These are phyloP conservation scores for Leucophenga varia DNA, from an alignment of 1,140 invertebrate species.

Conservation along the genomic window DNA sequence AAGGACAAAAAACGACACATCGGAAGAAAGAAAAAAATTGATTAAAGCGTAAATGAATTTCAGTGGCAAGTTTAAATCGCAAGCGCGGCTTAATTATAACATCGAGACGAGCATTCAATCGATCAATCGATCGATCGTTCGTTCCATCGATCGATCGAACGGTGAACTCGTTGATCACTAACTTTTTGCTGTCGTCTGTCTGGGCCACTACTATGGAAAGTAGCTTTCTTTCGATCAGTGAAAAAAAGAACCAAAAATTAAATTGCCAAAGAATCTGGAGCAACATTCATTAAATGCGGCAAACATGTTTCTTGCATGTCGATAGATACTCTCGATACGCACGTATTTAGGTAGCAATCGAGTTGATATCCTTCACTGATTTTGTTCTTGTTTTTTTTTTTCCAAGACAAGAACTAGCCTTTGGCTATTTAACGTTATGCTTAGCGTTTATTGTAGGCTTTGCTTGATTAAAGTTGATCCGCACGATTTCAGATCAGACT, in stretches of 20 bases:
- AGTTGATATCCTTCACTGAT: slow-evolving; percentile 14
- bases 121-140: slow-evolving; percentile 14
- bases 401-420: slow-evolving; percentile 47
- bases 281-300: too few relatives aligned
- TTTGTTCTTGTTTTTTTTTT: slow-evolving; percentile 16
- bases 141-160: slow-evolving; percentile 34
- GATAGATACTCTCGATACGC: too few relatives aligned
- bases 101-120: slow-evolving; percentile 2
- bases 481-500: slow-evolving; percentile 43
- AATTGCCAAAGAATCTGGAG: too few relatives aligned
- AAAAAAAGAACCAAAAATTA: too few relatives aligned
- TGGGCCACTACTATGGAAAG: slow-evolving; percentile 53
- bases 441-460: slow-evolving; percentile 18
- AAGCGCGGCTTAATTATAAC: background rate
- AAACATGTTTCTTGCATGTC: too few relatives aligned
- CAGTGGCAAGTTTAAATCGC: slow-evolving; percentile 35
- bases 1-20: too few relatives aligned
- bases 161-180: slow-evolving; percentile 55
- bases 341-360: slow-evolving; percentile 34
- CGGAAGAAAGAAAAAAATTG: slow-evolving; percentile 47
- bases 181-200: too few relatives aligned
- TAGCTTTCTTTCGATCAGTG: too few relatives aligned
- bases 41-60: slow-evolving; percentile 57
- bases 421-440: slow-evolving; percentile 23
- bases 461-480: slow-evolving; percentile 50